These are phyloP conservation scores for Sakesphorus luctuosus DNA, from an alignment of 2,113 vertebrate species.

Conservation along the genomic window DNA sequence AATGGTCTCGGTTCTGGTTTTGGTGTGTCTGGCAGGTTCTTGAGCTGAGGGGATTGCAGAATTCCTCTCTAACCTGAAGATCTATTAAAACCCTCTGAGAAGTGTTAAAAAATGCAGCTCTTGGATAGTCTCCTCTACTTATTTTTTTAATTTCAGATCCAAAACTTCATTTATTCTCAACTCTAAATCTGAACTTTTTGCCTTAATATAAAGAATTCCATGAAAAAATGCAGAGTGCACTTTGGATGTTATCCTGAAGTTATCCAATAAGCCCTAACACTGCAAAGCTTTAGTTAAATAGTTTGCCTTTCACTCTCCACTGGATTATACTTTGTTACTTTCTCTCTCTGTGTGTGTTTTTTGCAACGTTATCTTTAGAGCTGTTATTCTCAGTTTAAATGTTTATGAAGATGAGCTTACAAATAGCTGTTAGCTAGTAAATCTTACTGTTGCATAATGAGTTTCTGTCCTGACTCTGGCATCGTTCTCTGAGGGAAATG, in stretches of 20 bases:
- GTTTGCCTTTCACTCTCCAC: not conserved
- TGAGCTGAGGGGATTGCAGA: not conserved
- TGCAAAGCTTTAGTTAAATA: not conserved
- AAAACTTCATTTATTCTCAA: not conserved
- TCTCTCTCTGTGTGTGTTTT: not conserved
- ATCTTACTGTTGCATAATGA: not conserved
- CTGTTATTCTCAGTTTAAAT: not conserved
- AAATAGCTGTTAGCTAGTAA: slow-evolving; percentile 34
- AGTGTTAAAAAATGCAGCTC: not conserved
- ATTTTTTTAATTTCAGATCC: not conserved
- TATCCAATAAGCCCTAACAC: not conserved
- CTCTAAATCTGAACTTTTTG: not conserved
- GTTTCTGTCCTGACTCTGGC: not conserved
- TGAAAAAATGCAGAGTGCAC: not conserved
- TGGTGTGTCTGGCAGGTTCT: not conserved
- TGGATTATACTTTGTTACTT: not conserved
- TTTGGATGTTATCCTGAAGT: not conserved
- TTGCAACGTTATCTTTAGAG: not conserved
- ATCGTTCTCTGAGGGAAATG: not conserved
- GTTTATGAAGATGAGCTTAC: not conserved
- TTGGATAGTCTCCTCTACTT: not conserved
- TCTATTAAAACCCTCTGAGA: not conserved
- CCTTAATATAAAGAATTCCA: not conserved
- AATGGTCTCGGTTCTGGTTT: not conserved
- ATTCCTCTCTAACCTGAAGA: not conserved